Percentiles rank a stretch among this genome's conserved stretches.
These are phyloP conservation scores for Zaprionus davidi DNA, from an alignment of 1,140 invertebrate genomes.

Conservation along the genomic window DNA sequence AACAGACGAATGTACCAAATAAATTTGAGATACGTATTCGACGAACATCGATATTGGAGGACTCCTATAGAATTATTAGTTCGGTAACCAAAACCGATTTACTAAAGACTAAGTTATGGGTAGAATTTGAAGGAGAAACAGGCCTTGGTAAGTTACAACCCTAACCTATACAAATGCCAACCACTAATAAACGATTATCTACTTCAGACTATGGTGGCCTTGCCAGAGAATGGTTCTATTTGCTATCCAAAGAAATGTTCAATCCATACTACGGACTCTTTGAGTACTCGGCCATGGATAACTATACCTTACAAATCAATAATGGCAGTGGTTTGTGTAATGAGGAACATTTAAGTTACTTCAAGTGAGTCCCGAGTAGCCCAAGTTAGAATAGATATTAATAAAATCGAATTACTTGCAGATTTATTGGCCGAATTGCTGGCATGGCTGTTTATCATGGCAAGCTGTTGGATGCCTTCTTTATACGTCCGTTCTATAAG, in stretches of 20 bases:
- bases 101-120: constrained; percentile 98
- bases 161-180: neutral
- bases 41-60: constrained; percentile 96
- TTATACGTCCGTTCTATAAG: constrained; percentile 99
- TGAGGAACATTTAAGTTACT: constrained; percentile 98
- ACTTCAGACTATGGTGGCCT: constrained; percentile 96
- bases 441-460: constrained; percentile 99
- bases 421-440: constrained; percentile 97
- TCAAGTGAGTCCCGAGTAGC: constrained; percentile 87
- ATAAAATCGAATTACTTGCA: constrained; percentile 10
- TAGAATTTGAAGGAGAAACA: constrained; percentile 99
- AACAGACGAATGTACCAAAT: constrained; percentile 96
- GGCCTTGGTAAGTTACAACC: constrained; percentile 85
- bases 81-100: constrained; percentile 93
- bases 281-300: constrained; percentile 99
- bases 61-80: constrained; percentile 96
- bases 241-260: constrained; percentile 99
- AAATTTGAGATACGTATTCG: constrained; percentile 99
- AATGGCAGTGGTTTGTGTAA: constrained; percentile 98
- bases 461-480: constrained; percentile 96
- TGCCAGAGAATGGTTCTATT: constrained; percentile 98
- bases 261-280: constrained; percentile 99
- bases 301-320: constrained; percentile 99
- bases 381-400: neutral
- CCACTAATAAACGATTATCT: neutral